Conservation (phyloP, 2,888 invertebrate species). For the Metallyticus violacea region DNA sequence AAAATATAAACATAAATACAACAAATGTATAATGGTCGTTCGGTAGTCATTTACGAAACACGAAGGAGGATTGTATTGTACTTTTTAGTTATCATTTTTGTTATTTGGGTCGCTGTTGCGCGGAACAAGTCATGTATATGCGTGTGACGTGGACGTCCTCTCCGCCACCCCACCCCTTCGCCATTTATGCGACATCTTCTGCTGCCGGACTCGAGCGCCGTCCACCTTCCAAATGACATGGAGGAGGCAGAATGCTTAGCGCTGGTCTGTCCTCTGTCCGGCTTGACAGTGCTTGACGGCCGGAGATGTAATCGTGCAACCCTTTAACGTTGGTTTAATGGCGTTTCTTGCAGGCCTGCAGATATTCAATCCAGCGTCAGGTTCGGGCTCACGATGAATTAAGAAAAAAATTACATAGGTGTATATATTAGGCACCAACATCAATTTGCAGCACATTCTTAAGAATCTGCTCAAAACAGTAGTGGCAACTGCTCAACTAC, state of each 20-base stretch:
- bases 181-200: conserved; percentile 23
- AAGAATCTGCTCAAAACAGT: background rate
- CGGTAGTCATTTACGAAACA: too few species aligned
- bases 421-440: background rate
- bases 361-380: background rate
- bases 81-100: background rate
- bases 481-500: too few species aligned
- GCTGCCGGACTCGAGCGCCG: too few species aligned
- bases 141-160: background rate
- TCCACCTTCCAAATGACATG: background rate
- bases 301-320: background rate
- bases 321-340: background rate
- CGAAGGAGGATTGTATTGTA: too few species aligned
- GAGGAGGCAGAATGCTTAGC: background rate
- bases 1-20: too few species aligned
- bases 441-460: background rate
- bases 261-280: background rate
- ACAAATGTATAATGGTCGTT: too few species aligned
- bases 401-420: too few species aligned
- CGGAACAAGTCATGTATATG: conserved; percentile 33
- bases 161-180: conserved; percentile 7
- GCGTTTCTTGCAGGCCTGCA: background rate
- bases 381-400: background rate
- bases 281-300: background rate
- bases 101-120: background rate